A percentile compares a stretch with the other conserved stretches of the same genome.
Evolutionary conservation across 2,113 vertebrate species (phyloP).

Genomic region (Athene noctua): DNA sequence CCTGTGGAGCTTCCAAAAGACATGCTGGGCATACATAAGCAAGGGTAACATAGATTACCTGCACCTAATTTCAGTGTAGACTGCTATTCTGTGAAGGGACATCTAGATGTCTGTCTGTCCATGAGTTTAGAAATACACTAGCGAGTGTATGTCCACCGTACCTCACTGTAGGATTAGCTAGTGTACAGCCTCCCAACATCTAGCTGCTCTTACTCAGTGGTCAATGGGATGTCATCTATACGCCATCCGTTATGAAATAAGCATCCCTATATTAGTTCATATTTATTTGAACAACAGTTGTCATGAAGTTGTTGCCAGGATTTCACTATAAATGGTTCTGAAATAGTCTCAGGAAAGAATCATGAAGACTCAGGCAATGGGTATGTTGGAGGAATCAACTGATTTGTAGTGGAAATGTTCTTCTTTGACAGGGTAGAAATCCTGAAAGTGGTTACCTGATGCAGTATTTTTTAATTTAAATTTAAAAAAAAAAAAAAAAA

Average conservation of each 20-base stretch:
- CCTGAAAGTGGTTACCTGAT: not conserved
- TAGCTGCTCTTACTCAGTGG: not conserved
- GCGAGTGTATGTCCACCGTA: not conserved
- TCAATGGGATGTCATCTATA: not conserved
- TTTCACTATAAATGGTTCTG: not conserved
- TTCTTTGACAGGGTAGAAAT: not conserved
- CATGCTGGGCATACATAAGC: not conserved
- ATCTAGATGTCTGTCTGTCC: not conserved
- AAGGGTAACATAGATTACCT: not conserved
- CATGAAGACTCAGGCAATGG: not conserved
- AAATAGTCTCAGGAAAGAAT: not conserved
- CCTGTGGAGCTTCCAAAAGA: not conserved
- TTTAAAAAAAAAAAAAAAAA: not conserved
- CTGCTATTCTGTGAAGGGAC: not conserved
- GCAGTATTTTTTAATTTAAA: not conserved
- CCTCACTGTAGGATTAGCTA: not conserved
- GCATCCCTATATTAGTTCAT: not conserved
- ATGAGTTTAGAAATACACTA: not conserved
- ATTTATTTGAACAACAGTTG: not conserved
- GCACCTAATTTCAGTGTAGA: not conserved
- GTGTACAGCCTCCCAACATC: not conserved
- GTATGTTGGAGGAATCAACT: not conserved
- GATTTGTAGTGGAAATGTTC: not conserved
- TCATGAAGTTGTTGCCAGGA: not conserved
- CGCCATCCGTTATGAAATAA: not conserved